phyloP scores from a whole-genome alignment of 2,113 vertebrate species.

The Seriola aureovittata region DNA sequence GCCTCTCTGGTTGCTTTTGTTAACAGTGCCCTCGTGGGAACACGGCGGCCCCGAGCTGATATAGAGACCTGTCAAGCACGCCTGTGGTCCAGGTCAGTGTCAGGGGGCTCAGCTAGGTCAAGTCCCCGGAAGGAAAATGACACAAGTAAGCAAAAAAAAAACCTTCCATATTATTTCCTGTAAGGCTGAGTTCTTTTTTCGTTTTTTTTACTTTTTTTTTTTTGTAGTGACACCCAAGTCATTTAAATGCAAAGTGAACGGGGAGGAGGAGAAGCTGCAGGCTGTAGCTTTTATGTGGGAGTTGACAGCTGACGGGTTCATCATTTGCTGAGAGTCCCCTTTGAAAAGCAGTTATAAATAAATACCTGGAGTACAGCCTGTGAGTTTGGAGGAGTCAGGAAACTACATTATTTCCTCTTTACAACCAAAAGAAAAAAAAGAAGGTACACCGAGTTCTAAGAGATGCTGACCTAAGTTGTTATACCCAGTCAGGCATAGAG shows the following conservation, averaged over 20 bases:
- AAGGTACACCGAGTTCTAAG: conserved; percentile 12
- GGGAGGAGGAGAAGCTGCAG: conserved; percentile 41
- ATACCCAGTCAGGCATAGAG: background rate
- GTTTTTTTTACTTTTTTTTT: too few species aligned
- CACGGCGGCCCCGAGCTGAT: conserved; percentile 33
- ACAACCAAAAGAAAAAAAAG: conserved; percentile 22
- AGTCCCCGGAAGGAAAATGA: conserved; percentile 36
- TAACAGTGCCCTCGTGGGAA: conserved; percentile 61
- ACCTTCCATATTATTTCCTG: conserved; percentile 21
- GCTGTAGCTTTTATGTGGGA: conserved; percentile 47
- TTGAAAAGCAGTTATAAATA: conserved; percentile 60
- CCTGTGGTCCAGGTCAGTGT: conserved; percentile 48
- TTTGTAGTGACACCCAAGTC: conserved; percentile 27
- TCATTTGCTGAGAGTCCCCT: conserved; percentile 60
- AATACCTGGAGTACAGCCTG: conserved; percentile 36
- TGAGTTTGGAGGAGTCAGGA: conserved; percentile 31
- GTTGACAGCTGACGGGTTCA: conserved; percentile 66
- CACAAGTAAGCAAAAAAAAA: conserved; percentile 51
- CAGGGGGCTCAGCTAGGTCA: conserved; percentile 44
- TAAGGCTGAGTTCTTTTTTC: background rate
- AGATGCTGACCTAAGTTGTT: conserved; percentile 50
- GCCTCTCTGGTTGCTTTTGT: conserved; percentile 59
- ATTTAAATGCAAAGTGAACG: conserved; percentile 56
- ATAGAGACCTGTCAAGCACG: conserved; percentile 43
- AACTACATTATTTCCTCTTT: conserved; percentile 28